Evolutionary conservation across 1,140 invertebrate genomes (phyloP).

Genomic region (Zophobas atratus): DNA sequence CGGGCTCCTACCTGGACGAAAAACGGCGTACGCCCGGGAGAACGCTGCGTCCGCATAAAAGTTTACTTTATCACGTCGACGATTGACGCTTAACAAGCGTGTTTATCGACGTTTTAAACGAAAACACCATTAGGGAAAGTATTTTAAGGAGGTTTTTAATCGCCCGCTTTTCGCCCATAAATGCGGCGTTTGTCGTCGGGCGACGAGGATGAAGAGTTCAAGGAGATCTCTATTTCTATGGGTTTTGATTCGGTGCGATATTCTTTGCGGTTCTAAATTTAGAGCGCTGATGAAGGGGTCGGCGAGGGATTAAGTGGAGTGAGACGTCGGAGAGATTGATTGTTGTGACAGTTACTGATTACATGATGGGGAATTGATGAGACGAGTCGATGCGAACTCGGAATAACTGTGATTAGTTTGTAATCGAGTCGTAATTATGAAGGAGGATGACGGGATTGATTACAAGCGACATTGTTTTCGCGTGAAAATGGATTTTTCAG

Average conservation of each 20-base stretch:
- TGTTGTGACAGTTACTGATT: constrained; percentile 1
- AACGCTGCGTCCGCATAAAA: neutral
- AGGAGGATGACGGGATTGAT: too few relatives aligned
- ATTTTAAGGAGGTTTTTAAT: constrained; percentile 20
- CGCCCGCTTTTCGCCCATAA: neutral
- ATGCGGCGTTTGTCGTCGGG: constrained; percentile 1
- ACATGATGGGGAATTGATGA: neutral
- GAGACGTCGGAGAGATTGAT: neutral
- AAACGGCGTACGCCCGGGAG: neutral
- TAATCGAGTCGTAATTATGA: too few relatives aligned
- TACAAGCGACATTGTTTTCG: too few relatives aligned
- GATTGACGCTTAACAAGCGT: constrained; percentile 22
- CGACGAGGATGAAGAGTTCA: constrained; percentile 14
- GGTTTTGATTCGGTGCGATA: constrained; percentile 19
- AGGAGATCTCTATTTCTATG: constrained; percentile 6
- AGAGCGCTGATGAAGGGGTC: constrained; percentile 2
- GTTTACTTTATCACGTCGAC: constrained; percentile 12
- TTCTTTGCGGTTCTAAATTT: constrained; percentile 24
- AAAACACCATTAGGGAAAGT: constrained; percentile 15
- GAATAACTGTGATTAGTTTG: neutral
- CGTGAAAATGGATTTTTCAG: too few relatives aligned
- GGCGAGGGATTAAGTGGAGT: neutral
- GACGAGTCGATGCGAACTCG: too few relatives aligned
- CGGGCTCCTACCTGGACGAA: neutral
- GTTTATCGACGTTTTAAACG: constrained; percentile 30